A percentile compares a stretch with the other conserved stretches of the same genome.
Conservation (phyloP, 2,113 vertebrate species). For the Chaenogobius annularis region DNA sequence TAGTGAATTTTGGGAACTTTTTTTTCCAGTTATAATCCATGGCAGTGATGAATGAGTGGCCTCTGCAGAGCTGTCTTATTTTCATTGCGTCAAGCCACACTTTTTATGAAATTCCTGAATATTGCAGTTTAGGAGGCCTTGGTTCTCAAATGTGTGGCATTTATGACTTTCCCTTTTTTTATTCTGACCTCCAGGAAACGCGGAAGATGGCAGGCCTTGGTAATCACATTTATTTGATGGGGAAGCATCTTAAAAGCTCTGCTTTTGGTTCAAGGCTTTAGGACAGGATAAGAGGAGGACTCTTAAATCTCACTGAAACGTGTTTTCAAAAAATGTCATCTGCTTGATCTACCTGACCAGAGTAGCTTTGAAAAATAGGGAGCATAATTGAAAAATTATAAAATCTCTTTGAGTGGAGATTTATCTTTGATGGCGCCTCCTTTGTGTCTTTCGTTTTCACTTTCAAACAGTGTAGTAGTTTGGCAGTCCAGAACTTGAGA, state of each 20-base stretch:
- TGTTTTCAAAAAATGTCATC: slow-evolving; percentile 58
- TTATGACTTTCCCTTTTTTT: slow-evolving; percentile 52
- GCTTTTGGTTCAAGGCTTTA: slow-evolving; percentile 69
- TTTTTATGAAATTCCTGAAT: slow-evolving; percentile 42
- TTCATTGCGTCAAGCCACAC: slow-evolving; percentile 40
- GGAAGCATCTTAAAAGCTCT: slow-evolving; percentile 66
- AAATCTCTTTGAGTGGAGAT: slow-evolving; percentile 52
- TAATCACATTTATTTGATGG: slow-evolving; percentile 74
- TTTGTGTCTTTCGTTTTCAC: slow-evolving; percentile 27
- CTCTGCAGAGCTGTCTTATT: slow-evolving; percentile 50
- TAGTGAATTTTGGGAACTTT: slow-evolving; percentile 35
- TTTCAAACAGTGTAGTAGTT: not conserved
- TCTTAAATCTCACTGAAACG: slow-evolving; percentile 51
- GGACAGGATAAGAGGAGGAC: slow-evolving; percentile 26
- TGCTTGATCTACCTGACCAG: slow-evolving; percentile 53
- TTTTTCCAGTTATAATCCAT: slow-evolving; percentile 37
- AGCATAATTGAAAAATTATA: slow-evolving; percentile 57
- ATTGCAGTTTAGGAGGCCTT: slow-evolving; percentile 41
- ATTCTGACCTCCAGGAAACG: slow-evolving; percentile 52
- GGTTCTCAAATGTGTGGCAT: slow-evolving; percentile 54
- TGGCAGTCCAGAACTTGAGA: not conserved
- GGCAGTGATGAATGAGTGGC: slow-evolving; percentile 49
- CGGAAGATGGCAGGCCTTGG: slow-evolving; percentile 54
- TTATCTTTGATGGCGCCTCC: slow-evolving; percentile 28
- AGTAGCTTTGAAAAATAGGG: slow-evolving; percentile 54